Evolutionary conservation across 2,113 vertebrate species (phyloP).

Genomic region (Gadus chalcogrammus): DNA sequence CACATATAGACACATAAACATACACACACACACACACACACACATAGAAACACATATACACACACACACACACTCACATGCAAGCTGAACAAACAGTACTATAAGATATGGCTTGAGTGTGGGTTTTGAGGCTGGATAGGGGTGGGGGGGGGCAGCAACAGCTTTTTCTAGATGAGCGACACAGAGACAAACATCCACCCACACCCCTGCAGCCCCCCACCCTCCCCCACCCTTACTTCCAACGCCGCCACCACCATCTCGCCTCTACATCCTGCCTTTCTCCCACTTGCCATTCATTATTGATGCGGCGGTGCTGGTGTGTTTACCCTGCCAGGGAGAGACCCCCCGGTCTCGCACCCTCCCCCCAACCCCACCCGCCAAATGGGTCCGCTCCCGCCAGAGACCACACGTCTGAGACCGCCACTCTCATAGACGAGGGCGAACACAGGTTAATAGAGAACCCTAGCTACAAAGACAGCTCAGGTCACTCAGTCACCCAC

Average conservation of each 20-base stretch:
- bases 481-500: too few relatives aligned
- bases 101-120: background rate
- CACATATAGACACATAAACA: constrained; percentile 13
- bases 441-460: too few relatives aligned
- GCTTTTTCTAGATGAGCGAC: too few relatives aligned
- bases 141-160: too few relatives aligned
- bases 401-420: too few relatives aligned
- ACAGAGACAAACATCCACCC: background rate
- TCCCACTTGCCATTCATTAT: constrained; percentile 44
- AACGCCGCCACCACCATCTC: background rate
- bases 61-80: background rate
- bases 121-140: background rate
- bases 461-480: too few relatives aligned
- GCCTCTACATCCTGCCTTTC: background rate
- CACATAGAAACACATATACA: background rate
- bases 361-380: too few relatives aligned
- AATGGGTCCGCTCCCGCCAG: too few relatives aligned
- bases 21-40: background rate
- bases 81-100: background rate
- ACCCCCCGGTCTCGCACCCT: too few relatives aligned
- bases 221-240: background rate
- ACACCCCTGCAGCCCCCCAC: background rate
- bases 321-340: constrained; percentile 23
- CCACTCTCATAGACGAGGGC: too few relatives aligned
- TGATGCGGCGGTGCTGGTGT: constrained; percentile 34